A percentile compares a stretch with the other conserved stretches of the same genome.
Evolutionary conservation across 2,888 invertebrate species (phyloP).

Genomic region (Microctonus aethiopoides): DNA sequence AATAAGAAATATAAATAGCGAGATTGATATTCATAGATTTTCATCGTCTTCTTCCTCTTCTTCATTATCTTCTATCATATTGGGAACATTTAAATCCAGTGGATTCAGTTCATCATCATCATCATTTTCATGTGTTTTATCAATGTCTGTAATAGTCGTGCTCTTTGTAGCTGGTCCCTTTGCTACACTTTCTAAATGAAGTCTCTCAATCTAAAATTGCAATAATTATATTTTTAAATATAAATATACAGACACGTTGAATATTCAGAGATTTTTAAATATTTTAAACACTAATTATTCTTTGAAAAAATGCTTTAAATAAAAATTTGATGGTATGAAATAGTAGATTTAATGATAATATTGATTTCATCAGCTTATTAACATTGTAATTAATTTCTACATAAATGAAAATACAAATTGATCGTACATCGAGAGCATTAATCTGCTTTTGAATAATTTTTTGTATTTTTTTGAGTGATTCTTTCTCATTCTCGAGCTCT

Average conservation of each 20-base stretch:
- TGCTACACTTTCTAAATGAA: constrained; percentile 50
- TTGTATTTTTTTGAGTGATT: constrained; percentile 50
- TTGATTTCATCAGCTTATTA: too few relatives aligned
- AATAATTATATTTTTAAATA: background rate
- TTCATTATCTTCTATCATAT: constrained; percentile 46
- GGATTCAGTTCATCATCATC: constrained; percentile 28
- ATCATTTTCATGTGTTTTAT: background rate
- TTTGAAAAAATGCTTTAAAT: background rate
- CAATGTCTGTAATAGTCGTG: background rate
- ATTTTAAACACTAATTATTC: too few relatives aligned
- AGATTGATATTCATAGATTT: constrained; percentile 8
- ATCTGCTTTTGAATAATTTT: constrained; percentile 56
- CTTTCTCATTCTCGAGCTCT: constrained; percentile 54
- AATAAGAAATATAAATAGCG: background rate
- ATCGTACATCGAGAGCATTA: constrained; percentile 55
- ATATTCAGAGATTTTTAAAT: too few relatives aligned
- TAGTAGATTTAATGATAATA: too few relatives aligned
- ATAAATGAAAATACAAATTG: background rate
- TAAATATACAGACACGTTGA: too few relatives aligned
- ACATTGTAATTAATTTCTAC: too few relatives aligned
- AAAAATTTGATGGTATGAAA: constrained; percentile 9
- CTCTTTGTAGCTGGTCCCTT: background rate
- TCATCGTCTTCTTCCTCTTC: constrained; percentile 49
- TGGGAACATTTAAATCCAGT: constrained; percentile 46
- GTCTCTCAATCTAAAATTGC: constrained; percentile 55